Percentiles rank a stretch among this genome's conserved stretches.
Evolutionary conservation across 2,888 invertebrate genomes (phyloP).

Genomic region (Phyllotreta cruciferae): DNA sequence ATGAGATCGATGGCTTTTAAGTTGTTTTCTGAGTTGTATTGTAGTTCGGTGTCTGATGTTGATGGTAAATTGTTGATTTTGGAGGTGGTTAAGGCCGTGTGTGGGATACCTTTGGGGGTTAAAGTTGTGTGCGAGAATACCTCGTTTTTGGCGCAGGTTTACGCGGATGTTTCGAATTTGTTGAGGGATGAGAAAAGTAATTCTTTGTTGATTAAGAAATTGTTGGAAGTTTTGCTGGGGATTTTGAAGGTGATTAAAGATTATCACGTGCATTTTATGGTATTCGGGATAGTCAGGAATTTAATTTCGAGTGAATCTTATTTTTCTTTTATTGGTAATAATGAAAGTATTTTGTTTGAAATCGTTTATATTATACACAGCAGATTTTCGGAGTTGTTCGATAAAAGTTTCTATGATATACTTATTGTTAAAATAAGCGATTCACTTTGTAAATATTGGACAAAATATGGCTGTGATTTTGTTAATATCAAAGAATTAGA

Average conservation of each 20-base stretch:
- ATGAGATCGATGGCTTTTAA: constrained; percentile 79
- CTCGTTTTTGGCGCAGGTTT: constrained; percentile 76
- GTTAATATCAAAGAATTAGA: constrained; percentile 35
- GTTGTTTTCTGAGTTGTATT: constrained; percentile 76
- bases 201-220: constrained; percentile 39
- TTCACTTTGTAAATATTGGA: constrained; percentile 54
- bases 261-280: constrained; percentile 27
- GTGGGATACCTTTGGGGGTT: constrained; percentile 70
- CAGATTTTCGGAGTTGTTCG: constrained; percentile 25
- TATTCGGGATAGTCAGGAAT: constrained; percentile 34
- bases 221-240: constrained; percentile 39
- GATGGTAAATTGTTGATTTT: constrained; percentile 72
- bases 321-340: constrained; percentile 20
- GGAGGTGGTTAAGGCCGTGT: constrained; percentile 68
- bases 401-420: constrained; percentile 36
- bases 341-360: constrained; percentile 36
- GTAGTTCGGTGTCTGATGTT: constrained; percentile 68
- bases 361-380: constrained; percentile 31
- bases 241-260: constrained; percentile 43
- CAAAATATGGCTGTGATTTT: constrained; percentile 53
- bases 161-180: constrained; percentile 49
- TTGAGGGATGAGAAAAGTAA: constrained; percentile 21
- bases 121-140: constrained; percentile 72
- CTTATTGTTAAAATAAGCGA: constrained; percentile 50
- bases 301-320: constrained; percentile 35